Evolutionary conservation across 2,797 vertebrate genomes (phyloP).

Genomic region (Melanogrammus aeglefinus): DNA sequence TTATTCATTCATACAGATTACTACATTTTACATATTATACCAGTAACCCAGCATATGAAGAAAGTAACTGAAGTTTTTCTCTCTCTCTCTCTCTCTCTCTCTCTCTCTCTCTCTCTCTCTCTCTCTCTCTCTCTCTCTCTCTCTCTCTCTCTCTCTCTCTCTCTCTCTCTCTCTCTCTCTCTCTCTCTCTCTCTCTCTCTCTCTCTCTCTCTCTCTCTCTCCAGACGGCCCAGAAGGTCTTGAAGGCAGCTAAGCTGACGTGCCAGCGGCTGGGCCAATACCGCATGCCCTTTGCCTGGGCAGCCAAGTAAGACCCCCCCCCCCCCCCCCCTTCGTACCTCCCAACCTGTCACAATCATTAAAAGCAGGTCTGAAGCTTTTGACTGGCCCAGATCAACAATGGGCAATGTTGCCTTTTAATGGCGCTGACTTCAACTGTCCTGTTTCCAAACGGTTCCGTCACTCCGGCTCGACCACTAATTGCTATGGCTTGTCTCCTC

Average conservation of each 20-base stretch:
- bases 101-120: not conserved
- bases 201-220: conserved; percentile 14
- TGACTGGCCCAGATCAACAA: no score
- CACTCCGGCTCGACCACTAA: not conserved
- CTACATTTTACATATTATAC: no score
- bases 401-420: no score
- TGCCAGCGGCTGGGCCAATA: conserved; percentile 92
- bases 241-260: conserved; percentile 90
- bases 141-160: not conserved
- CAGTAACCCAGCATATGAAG: no score
- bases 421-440: no score
- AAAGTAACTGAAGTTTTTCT: no score
- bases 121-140: not conserved
- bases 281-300: conserved; percentile 98
- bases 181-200: not conserved
- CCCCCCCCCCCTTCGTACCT: not conserved
- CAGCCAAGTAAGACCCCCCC: conserved; percentile 94
- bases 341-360: not conserved
- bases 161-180: not conserved
- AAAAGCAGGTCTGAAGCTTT: no score
- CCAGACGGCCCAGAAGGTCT: conserved; percentile 93
- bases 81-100: not conserved
- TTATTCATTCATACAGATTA: no score
- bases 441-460: not conserved
- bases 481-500: no score